Evolutionary conservation across 2,113 vertebrate genomes (phyloP).

Genomic region (Serilophus lunatus): DNA sequence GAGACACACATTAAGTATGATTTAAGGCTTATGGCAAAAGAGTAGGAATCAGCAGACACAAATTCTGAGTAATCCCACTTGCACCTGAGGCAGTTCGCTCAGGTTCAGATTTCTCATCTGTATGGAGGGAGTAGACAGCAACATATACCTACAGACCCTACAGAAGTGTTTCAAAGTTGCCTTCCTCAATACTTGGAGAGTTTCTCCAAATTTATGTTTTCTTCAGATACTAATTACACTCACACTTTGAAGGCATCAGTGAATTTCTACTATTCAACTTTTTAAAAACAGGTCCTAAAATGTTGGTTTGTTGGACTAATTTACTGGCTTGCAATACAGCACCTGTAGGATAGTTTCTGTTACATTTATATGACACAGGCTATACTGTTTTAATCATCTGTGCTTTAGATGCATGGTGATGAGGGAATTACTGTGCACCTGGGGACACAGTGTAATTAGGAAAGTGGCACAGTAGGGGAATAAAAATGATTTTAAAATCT

Average conservation of each 20-base stretch:
- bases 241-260: neutral
- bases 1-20: neutral
- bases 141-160: neutral
- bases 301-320: conserved; percentile 45
- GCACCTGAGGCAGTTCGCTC: neutral
- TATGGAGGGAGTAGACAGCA: neutral
- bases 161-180: neutral
- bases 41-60: neutral
- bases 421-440: conserved; percentile 73
- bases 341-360: conserved; percentile 58
- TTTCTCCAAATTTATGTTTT: conserved; percentile 12
- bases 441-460: conserved; percentile 76
- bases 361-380: conserved; percentile 57
- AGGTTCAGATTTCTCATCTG: neutral
- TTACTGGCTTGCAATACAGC: conserved; percentile 51
- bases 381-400: conserved; percentile 73
- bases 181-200: neutral
- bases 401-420: conserved; percentile 63
- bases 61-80: neutral
- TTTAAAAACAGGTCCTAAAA: conserved; percentile 41
- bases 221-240: neutral
- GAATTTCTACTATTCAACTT: conserved; percentile 29
- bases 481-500: conserved; percentile 71
- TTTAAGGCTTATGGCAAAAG: neutral
- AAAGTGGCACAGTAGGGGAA: conserved; percentile 69